A percentile compares a stretch with the other conserved stretches of the same genome.
Evolutionary conservation across 1,140 invertebrate genomes (phyloP).

Genomic region (Hesperophylax magnus): DNA sequence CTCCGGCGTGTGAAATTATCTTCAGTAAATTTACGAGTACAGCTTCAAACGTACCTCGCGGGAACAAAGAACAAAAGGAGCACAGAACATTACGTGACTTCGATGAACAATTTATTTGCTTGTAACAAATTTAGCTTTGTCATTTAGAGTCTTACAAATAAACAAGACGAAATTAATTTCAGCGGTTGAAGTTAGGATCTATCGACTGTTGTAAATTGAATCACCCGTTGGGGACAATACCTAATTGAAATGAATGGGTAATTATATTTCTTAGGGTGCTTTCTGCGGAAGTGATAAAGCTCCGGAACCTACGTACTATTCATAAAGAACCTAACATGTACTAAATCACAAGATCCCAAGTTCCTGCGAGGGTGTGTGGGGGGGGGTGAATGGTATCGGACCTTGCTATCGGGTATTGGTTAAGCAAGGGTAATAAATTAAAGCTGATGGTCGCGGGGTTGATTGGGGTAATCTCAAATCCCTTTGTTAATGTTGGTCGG

Average conservation of each 20-base stretch:
- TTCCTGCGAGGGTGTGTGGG: not conserved
- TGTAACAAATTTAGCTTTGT: constrained; percentile 12
- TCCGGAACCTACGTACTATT: not conserved
- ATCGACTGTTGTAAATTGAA: constrained; percentile 1
- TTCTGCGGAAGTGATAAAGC: not conserved
- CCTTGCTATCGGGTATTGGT: constrained; percentile 1
- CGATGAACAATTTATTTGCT: constrained; percentile 19
- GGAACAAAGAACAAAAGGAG: constrained; percentile 10
- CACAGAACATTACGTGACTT: not conserved
- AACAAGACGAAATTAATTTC: not conserved
- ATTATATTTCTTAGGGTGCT: constrained; percentile 4
- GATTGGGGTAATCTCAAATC: constrained; percentile 44
- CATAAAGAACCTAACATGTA: not conserved
- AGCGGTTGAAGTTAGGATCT: not conserved
- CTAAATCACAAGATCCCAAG: constrained; percentile 25
- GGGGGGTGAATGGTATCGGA: not conserved
- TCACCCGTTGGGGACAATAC: not conserved
- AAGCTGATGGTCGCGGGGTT: constrained; percentile 15
- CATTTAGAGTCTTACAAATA: not conserved
- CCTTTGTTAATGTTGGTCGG: constrained; percentile 45
- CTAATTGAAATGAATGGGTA: constrained; percentile 14
- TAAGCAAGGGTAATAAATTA: constrained; percentile 35
- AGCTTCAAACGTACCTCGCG: not conserved
- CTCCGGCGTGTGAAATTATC: constrained; percentile 30
- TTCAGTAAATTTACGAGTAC: constrained; percentile 17